A percentile compares a stretch with the other conserved stretches of the same genome.
phyloP scores from a whole-genome alignment of 1,140 invertebrate genomes.

The Harlomillsia oculata region DNA sequence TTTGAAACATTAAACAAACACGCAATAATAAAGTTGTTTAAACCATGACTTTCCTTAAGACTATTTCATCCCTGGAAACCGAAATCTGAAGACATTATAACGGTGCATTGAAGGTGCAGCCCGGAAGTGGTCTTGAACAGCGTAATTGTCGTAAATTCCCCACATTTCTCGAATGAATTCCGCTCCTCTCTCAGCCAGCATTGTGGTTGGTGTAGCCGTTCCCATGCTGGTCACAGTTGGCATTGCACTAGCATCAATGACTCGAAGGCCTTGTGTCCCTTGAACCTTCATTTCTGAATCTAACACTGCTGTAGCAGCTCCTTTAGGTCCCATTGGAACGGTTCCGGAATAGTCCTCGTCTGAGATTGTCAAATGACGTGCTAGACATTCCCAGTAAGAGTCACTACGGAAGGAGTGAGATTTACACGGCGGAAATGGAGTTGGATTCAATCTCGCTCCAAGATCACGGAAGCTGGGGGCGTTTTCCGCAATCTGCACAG shows the following conservation, averaged over 20 bases:
- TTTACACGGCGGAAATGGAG: slow-evolving; percentile 61
- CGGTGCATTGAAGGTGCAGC: no score
- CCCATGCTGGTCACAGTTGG: not conserved
- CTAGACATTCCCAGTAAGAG: slow-evolving; percentile 64
- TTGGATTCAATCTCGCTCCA: not conserved
- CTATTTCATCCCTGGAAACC: no score
- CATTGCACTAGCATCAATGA: slow-evolving; percentile 4
- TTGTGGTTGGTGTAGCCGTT: not conserved
- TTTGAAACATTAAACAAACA: no score
- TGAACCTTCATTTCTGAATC: not conserved
- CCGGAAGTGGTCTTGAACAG: no score
- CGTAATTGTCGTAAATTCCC: no score
- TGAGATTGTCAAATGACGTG: not conserved
- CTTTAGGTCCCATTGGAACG: not conserved
- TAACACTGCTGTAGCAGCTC: not conserved
- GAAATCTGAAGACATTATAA: no score
- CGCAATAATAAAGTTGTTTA: no score
- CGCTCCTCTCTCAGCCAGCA: slow-evolving; percentile 6
- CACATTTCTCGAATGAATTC: slow-evolving; percentile 6
- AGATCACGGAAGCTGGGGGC: slow-evolving; percentile 7
- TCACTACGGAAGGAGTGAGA: slow-evolving; percentile 61
- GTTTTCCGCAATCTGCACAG: slow-evolving; percentile 5
- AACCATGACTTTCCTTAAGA: no score
- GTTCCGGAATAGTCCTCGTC: not conserved
- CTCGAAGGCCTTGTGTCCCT: not conserved